These are phyloP conservation scores for Crioceris asparagi DNA, from an alignment of 2,888 invertebrate species.

Conservation along the genomic window DNA sequence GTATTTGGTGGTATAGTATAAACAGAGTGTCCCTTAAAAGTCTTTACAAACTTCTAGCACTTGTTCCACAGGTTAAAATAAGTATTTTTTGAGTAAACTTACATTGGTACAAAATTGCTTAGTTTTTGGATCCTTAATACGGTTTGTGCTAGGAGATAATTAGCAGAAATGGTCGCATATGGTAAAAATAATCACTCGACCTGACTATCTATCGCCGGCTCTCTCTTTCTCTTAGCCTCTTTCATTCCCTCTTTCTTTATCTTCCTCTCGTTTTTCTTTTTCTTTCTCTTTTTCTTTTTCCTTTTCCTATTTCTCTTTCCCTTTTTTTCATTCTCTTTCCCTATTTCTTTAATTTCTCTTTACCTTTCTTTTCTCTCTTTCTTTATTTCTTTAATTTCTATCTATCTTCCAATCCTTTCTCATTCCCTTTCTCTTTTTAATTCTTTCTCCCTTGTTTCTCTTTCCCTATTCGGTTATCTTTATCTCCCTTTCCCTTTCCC, in stretches of 20 bases:
- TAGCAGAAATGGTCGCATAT: too few species aligned
- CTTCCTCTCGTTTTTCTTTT: background rate
- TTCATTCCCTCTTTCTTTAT: background rate
- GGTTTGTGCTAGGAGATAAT: too few species aligned
- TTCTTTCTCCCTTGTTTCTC: background rate
- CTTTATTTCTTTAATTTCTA: background rate
- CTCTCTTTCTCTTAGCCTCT: background rate
- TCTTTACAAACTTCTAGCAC: too few species aligned
- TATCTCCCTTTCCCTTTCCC: background rate
- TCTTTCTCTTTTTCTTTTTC: background rate
- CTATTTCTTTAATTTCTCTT: background rate
- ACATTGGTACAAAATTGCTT: too few species aligned
- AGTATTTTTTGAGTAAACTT: too few species aligned
- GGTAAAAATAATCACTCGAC: too few species aligned
- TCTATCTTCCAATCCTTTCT: background rate
- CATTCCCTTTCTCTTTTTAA: background rate
- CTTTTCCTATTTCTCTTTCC: background rate
- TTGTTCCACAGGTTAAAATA: too few species aligned
- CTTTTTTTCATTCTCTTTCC: background rate
- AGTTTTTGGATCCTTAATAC: too few species aligned
- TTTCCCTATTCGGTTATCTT: background rate
- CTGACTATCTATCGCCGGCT: too few species aligned
- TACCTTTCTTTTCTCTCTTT: background rate
- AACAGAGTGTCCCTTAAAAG: too few species aligned
- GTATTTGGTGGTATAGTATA: too few species aligned